Percentiles rank a stretch among this genome's conserved stretches.
phyloP scores from a whole-genome alignment of 2,888 invertebrate genomes.

The Vanessa cardui region DNA sequence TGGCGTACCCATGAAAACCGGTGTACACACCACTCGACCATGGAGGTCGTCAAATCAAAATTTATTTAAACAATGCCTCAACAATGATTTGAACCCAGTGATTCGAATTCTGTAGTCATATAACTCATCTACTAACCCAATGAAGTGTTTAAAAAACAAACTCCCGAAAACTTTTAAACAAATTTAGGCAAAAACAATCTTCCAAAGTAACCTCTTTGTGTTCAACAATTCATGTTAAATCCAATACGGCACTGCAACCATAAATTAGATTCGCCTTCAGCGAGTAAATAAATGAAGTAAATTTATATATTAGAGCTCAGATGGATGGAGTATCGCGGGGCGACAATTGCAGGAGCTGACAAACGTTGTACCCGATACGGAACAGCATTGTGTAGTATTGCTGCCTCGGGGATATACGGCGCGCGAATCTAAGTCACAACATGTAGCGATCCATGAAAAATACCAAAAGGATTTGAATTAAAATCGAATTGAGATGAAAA shows the following conservation, averaged over 20 bases:
- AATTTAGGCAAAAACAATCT: not conserved
- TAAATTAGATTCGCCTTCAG: slow-evolving; percentile 28
- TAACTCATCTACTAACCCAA: no score
- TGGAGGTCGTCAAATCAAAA: no score
- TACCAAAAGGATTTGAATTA: not conserved
- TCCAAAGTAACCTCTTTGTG: not conserved
- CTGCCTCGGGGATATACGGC: slow-evolving; percentile 55
- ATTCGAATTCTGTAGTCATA: no score
- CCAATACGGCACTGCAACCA: slow-evolving; percentile 20
- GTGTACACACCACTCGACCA: no score
- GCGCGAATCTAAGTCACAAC: slow-evolving; percentile 35
- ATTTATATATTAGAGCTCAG: slow-evolving; percentile 35
- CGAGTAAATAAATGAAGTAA: slow-evolving; percentile 35
- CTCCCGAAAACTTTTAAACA: no score
- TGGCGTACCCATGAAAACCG: no score
- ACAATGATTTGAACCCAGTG: no score
- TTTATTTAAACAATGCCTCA: no score
- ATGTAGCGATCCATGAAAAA: slow-evolving; percentile 34
- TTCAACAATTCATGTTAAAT: slow-evolving; percentile 23
- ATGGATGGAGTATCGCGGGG: slow-evolving; percentile 37
- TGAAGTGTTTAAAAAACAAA: no score
- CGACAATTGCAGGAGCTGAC: slow-evolving; percentile 60
- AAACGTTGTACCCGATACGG: slow-evolving; percentile 55
- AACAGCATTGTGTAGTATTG: slow-evolving; percentile 59
- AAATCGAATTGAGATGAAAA: not conserved